Percentiles rank a stretch among this genome's conserved stretches.
Conservation (phyloP, 2,888 invertebrate species). For the Dynastes maya region DNA sequence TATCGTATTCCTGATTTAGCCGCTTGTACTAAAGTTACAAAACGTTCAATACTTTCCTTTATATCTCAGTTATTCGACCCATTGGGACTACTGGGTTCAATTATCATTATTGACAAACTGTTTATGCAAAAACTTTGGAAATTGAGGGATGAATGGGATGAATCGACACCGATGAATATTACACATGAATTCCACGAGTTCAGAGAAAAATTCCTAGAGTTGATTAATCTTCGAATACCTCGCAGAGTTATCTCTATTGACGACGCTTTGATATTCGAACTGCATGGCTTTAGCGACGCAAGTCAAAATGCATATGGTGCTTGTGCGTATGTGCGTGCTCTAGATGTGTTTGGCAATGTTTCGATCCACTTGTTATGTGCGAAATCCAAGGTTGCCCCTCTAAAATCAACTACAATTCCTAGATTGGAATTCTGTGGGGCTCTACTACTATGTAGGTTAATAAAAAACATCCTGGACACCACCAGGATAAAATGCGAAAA, state of each 20-base stretch:
- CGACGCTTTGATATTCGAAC: conserved; percentile 1
- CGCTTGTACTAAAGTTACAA: background rate
- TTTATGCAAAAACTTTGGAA: conserved; percentile 36
- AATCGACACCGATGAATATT: conserved; percentile 17
- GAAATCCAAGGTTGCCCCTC: conserved; percentile 49
- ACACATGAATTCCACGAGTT: background rate
- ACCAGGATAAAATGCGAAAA: too few relatives aligned
- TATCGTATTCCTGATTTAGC: background rate
- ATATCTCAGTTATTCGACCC: conserved; percentile 35
- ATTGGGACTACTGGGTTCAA: conserved; percentile 23
- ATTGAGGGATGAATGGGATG: conserved; percentile 30
- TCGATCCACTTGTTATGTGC: conserved; percentile 39
- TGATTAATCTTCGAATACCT: background rate
- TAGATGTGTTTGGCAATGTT: background rate
- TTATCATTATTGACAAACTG: conserved; percentile 23
- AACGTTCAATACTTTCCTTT: conserved; percentile 27
- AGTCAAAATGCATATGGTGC: conserved; percentile 46
- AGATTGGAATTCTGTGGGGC: too few relatives aligned
- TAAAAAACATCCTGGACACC: too few relatives aligned
- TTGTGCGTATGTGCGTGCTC: conserved; percentile 40
- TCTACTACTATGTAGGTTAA: too few relatives aligned
- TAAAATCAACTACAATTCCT: conserved; percentile 21
- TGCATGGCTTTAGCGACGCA: conserved; percentile 57
- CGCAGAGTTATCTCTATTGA: background rate
- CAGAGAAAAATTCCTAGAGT: background rate